phyloP scores from a whole-genome alignment of 2,888 invertebrate species.

The Sialis fuliginosa region DNA sequence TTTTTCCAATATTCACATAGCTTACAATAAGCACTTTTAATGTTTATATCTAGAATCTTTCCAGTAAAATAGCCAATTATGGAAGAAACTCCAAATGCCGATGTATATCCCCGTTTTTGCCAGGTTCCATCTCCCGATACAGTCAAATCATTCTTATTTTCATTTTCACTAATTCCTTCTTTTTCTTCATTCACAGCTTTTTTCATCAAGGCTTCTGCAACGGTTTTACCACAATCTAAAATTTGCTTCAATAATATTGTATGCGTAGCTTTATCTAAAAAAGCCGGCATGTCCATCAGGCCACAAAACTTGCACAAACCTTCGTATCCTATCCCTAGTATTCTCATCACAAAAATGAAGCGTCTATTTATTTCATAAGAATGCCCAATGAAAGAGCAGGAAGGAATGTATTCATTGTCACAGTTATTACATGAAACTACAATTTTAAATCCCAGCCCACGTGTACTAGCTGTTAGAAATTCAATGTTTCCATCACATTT shows the following conservation, averaged over 20 bases:
- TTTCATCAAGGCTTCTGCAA: slow-evolving; percentile 1
- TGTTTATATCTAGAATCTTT: slow-evolving; percentile 1
- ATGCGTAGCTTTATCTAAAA: slow-evolving; percentile 5
- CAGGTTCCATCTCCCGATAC: slow-evolving; percentile 2
- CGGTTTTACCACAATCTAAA: neutral
- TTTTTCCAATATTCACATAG: slow-evolving; percentile 8
- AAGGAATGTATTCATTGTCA: neutral
- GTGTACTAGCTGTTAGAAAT: neutral
- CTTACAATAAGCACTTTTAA: slow-evolving; percentile 10
- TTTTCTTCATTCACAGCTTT: slow-evolving; percentile 7
- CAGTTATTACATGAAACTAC: neutral
- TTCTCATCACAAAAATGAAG: slow-evolving; percentile 9
- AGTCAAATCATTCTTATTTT: slow-evolving; percentile 4
- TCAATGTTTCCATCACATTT: neutral
- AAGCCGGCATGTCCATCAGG: slow-evolving; percentile 10
- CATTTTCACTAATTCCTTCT: neutral
- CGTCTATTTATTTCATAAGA: slow-evolving; percentile 1
- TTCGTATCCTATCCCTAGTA: slow-evolving; percentile 9
- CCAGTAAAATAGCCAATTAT: neutral
- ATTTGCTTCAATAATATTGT: neutral
- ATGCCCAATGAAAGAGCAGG: neutral
- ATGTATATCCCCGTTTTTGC: neutral
- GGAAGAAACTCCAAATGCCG: neutral
- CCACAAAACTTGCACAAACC: slow-evolving; percentile 9
- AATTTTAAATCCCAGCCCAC: neutral